Evolutionary conservation across 1,140 invertebrate species (phyloP).

Genomic region (Dreissena rostriformis): DNA sequence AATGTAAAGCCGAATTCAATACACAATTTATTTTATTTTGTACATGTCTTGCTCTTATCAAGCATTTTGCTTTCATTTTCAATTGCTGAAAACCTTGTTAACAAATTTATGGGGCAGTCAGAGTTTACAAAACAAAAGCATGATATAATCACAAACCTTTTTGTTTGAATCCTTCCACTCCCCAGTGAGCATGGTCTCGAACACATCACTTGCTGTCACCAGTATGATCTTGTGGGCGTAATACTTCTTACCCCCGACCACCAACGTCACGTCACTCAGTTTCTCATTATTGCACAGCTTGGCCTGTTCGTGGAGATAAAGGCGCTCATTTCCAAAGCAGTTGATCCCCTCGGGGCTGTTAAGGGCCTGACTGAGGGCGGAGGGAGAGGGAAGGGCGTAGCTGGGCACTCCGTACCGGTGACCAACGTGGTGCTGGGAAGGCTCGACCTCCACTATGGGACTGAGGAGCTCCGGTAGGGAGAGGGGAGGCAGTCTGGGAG

Average conservation of each 20-base stretch:
- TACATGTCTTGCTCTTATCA: too few relatives aligned
- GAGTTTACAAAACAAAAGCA: background rate
- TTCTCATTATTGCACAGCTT: slow-evolving; percentile 81
- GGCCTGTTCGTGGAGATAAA: slow-evolving; percentile 78
- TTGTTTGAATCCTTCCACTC: slow-evolving; percentile 78
- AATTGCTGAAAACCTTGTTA: too few relatives aligned
- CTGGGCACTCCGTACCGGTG: slow-evolving; percentile 1
- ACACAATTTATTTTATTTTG: too few relatives aligned
- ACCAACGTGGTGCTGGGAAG: background rate
- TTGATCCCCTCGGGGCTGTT: slow-evolving; percentile 79
- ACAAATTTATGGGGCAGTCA: too few relatives aligned
- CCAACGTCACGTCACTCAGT: slow-evolving; percentile 80
- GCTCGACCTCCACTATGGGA: slow-evolving; percentile 13
- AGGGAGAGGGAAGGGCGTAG: slow-evolving; percentile 55
- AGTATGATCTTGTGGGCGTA: slow-evolving; percentile 81
- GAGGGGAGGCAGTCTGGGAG: slow-evolving; percentile 59
- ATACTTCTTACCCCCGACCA: slow-evolving; percentile 79
- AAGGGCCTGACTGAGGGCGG: slow-evolving; percentile 63
- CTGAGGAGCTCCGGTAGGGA: slow-evolving; percentile 43
- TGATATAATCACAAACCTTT: slow-evolving; percentile 63
- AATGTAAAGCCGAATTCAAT: too few relatives aligned
- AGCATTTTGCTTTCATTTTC: too few relatives aligned
- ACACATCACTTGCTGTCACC: slow-evolving; percentile 81
- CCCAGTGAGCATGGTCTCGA: slow-evolving; percentile 82
- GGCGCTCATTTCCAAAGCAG: slow-evolving; percentile 81